Evolutionary conservation across 2,888 invertebrate genomes (phyloP), one percentile per base, ranked within the genome.

Genomic region (Actias luna): DNA sequence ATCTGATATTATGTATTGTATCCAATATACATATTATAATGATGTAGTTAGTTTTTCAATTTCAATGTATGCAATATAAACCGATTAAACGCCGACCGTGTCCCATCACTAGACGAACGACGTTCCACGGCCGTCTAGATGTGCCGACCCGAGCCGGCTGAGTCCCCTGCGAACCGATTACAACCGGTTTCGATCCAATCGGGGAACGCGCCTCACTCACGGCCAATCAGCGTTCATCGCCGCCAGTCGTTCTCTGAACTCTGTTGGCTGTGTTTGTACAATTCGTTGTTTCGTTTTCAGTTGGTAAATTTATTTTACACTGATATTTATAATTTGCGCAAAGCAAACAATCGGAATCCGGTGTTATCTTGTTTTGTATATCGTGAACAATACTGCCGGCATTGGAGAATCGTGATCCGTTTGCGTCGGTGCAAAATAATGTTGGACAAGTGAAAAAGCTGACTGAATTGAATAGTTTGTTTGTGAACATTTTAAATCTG

Each of bases 161-260:
- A 75, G 84, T 84, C 91, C 84, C 79, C 87, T 75, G 75, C 70
- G 73, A 92, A 91, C 92, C 85, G 87, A 88, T 77, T 86, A 68
- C 70, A 89, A 88, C 92, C 85, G 87, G 92, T 89, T 91, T 76
- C 65, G 75, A 82, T 79, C 88, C 88, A 91, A 89, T 88, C 84
- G 78, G 76, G 76, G 73, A 81, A 73, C 84, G 82, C 85, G 81
- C 83, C 78, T 82, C 85, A 79, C 86, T 82, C 82, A 70, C 84
- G 73, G 79, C 92, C 92, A 92, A 92, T 92, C 88, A 89, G 82
- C 83, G 80, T 72, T 77, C 80, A 80, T 80, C 79, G 72, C 73
- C 70, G 74, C 80, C 89, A 89, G 87, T 90, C 80, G 81, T 75
- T 79, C 79, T 76, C 78, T 75, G 75, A 79, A 79, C 75, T 78